A percentile compares a stretch with the other conserved stretches of the same genome.
Conservation (phyloP, 64 coral and sea anemone species). For the Dendronephthya gigantea region DNA sequence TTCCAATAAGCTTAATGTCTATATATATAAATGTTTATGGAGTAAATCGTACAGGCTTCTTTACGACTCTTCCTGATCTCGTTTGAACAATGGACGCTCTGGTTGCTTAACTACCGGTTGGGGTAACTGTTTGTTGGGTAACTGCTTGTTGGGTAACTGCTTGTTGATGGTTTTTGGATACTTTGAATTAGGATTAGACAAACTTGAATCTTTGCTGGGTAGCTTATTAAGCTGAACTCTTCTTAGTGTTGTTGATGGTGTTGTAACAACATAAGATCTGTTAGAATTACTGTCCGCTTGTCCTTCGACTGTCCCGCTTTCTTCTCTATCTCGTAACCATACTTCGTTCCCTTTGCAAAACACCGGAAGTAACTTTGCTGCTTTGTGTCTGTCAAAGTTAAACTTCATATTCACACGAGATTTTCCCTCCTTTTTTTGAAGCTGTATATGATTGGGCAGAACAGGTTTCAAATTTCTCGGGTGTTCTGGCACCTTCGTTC, state of each 20-base stretch:
- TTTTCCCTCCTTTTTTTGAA: background rate
- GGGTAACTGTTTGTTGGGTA: background rate
- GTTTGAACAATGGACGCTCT: constrained; percentile 8
- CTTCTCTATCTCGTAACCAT: constrained; percentile 43
- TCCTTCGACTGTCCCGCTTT: constrained; percentile 19
- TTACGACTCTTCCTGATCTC: constrained; percentile 16
- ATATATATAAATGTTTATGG: too few species aligned
- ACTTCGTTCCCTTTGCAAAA: constrained; percentile 19
- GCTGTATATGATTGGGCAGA: background rate
- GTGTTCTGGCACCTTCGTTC: background rate
- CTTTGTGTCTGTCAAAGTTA: constrained; percentile 33
- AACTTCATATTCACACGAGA: constrained; percentile 36
- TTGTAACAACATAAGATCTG: background rate
- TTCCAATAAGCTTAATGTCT: too few species aligned
- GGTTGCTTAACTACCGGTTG: background rate
- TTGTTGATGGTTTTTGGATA: constrained; percentile 8
- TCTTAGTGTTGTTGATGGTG: constrained; percentile 4
- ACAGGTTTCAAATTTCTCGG: background rate
- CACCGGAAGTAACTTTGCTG: constrained; percentile 20
- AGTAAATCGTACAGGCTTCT: constrained; percentile 9
- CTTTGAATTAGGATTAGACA: background rate
- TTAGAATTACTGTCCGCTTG: background rate
- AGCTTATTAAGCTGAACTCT: constrained; percentile 7
- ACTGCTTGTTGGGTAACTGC: constrained; percentile 4
- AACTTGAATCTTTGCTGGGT: background rate